Conservation (phyloP, 1,140 invertebrate species). For the Tribolium madens region DNA sequence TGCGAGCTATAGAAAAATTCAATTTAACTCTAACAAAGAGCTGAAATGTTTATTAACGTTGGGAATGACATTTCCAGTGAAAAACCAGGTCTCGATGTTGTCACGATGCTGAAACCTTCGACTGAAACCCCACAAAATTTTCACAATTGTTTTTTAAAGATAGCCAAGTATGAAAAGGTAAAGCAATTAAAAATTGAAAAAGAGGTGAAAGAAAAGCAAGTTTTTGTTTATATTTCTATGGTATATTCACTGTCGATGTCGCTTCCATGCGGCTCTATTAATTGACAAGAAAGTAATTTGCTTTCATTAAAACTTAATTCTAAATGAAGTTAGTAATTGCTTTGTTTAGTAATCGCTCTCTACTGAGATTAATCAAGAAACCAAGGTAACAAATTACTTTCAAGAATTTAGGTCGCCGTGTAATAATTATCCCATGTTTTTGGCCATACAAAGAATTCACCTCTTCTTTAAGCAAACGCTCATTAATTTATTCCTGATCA, state of each 20-base stretch:
- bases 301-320: slow-evolving; percentile 37
- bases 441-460: neutral
- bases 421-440: slow-evolving; percentile 20
- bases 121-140: neutral
- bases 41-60: slow-evolving; percentile 17
- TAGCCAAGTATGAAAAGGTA: neutral
- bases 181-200: neutral
- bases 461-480: neutral
- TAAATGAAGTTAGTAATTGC: slow-evolving; percentile 39
- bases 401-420: slow-evolving; percentile 16
- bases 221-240: neutral
- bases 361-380: slow-evolving; percentile 33
- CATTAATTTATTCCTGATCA: neutral
- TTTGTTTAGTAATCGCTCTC: slow-evolving; percentile 33
- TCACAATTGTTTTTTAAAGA: neutral
- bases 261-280: slow-evolving; percentile 14
- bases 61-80: slow-evolving; percentile 3
- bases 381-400: slow-evolving; percentile 27
- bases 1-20: slow-evolving; percentile 14
- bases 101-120: neutral
- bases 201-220: neutral
- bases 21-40: slow-evolving; percentile 14
- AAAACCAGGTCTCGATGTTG: neutral
- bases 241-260: slow-evolving; percentile 1
- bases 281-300: slow-evolving; percentile 38